Conservation (phyloP, 2,888 invertebrate genomes). For the Dolomedes plantarius region DNA sequence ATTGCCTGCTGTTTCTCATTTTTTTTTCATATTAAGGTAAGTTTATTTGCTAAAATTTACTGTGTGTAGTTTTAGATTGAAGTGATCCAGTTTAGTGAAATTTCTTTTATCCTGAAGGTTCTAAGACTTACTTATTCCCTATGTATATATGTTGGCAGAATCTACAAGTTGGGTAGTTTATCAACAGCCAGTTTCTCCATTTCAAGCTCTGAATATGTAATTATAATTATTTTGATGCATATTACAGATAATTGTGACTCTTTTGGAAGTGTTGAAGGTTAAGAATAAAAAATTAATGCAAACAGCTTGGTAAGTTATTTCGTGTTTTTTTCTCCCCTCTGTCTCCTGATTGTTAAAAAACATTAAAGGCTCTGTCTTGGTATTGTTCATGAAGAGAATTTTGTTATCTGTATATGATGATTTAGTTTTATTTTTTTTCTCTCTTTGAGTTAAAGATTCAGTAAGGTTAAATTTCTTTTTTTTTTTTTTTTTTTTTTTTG, state of each 20-base stretch:
- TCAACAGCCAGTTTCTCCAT: not conserved
- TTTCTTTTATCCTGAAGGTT: not conserved
- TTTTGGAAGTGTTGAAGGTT: conserved; percentile 93
- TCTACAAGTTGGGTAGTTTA: conserved; percentile 8
- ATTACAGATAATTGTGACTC: conserved; percentile 89
- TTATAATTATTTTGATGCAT: not conserved
- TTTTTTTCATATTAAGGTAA: not conserved
- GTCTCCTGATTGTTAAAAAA: too few species aligned
- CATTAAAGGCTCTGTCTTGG: too few species aligned
- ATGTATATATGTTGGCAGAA: not conserved
- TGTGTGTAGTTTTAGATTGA: not conserved
- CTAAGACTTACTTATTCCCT: too few species aligned
- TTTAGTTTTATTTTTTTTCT: too few species aligned
- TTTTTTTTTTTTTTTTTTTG: not conserved
- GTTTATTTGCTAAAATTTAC: not conserved
- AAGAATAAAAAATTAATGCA: conserved; percentile 93
- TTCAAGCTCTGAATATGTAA: not conserved
- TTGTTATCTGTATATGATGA: too few species aligned
- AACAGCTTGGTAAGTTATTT: conserved; percentile 86
- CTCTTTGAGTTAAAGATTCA: too few species aligned
- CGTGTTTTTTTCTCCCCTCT: conserved; percentile 70
- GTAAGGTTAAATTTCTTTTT: not conserved
- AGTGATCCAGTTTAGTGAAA: not conserved
- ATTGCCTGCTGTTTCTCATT: too few species aligned
- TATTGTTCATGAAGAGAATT: too few species aligned